Percentiles rank a stretch among this genome's conserved stretches.
Conservation (phyloP, 2,113 vertebrate species). For the Grallaria varia region DNA sequence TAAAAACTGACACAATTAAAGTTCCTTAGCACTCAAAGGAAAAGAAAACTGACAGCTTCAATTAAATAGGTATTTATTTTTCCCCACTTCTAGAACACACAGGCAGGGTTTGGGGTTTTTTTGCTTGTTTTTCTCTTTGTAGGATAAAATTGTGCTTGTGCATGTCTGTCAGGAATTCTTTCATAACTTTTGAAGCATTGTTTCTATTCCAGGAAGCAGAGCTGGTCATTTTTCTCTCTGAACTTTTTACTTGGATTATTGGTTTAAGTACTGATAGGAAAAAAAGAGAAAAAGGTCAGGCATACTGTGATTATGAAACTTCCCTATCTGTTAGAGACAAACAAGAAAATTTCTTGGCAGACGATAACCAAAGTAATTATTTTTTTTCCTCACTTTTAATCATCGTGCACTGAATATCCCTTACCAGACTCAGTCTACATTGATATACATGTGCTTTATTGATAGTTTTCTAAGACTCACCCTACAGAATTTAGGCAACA, state of each 20-base stretch:
- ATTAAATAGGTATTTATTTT: neutral
- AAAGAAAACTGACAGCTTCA: neutral
- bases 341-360: no score
- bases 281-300: no score
- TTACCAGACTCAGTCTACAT: neutral
- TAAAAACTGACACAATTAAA: neutral
- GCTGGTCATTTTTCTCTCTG: no score
- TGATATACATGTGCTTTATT: neutral
- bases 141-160: no score
- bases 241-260: no score
- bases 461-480: neutral
- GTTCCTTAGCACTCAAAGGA: neutral
- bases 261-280: no score
- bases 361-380: no score
- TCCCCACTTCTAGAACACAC: neutral
- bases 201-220: no score
- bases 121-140: neutral
- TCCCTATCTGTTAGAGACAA: no score
- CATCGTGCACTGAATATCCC: neutral
- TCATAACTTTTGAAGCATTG: no score
- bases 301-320: no score
- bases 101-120: rapidly evolving
- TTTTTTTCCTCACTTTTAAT: neutral
- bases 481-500: neutral
- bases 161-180: no score